Base-by-base conservation (phyloP, 2,888 invertebrate species). In the Tubiluchus corallicola region DNA sequence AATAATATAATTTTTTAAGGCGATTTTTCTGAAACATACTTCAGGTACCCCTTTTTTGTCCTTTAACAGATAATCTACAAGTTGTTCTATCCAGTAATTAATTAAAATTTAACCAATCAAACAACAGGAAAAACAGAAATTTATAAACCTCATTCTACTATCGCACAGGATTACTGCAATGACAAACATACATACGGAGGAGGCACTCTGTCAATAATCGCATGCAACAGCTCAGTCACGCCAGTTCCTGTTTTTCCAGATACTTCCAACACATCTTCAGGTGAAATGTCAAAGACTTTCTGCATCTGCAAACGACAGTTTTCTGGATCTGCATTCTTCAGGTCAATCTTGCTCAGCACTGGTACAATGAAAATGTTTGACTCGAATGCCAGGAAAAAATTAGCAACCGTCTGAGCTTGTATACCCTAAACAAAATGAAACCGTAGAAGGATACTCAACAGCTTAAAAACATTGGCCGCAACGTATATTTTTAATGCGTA, bases 401-500 rank as follows among this genome's bases (percentile, higher is more conserved):
- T 96, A 15, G 96, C 92, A 2, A 96, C 87, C 0, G 96, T 98
- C 67, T 98, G 96, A 0, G 96, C 94, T 68, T 94, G 88, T 2
- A 92, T 78, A 37, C 71, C 73, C 70, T 90, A 52, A 20, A 53
- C 41, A 38, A 20, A 20, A 45, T 16, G 39, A 38, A 21, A 21
- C 37, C 19, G 5, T 2, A 21, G 17, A 37, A 2, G n/a, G 3
- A 17, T 15, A 42, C 5, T 37, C 40, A 21, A 46, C 17, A n/a
- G n/a, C n/a, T n/a, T n/a, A n/a, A n/a, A n/a, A 29, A 21, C 29
- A 44, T 21, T 42, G 46, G 15, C 18, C 4, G 3, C 18, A 40
- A 15, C 15, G 16, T 15, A 40, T 3, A 40, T 40, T 13, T 4
- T 3, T n/a, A 40, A 40, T 3, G 18, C 16, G 3, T 40, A 17